phyloP scores from a whole-genome alignment of 2,888 invertebrate genomes.

The Microctonus hyperodae region DNA sequence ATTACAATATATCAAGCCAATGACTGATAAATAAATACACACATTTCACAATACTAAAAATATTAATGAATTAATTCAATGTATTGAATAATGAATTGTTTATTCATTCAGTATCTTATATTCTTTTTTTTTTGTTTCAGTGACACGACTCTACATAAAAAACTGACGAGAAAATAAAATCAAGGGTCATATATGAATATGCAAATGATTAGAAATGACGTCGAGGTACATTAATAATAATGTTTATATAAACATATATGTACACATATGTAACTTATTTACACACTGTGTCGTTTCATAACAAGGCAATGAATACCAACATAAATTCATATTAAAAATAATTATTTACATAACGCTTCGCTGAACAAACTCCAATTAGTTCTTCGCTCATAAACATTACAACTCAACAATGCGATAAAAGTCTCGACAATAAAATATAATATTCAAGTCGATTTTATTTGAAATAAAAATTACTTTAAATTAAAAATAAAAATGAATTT shows the following conservation, averaged over 20 bases:
- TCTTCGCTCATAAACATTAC: background rate
- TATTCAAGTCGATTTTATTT: too few relatives aligned
- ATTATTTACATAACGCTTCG: constrained; percentile 16
- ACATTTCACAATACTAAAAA: background rate
- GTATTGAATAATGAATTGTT: background rate
- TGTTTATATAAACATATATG: background rate
- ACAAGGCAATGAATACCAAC: constrained; percentile 6
- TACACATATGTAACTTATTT: background rate
- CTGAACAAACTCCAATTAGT: background rate
- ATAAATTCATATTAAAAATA: background rate
- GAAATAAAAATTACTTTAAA: too few relatives aligned
- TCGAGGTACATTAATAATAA: background rate
- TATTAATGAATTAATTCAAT: background rate
- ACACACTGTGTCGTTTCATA: constrained; percentile 3
- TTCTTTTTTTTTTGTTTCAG: background rate
- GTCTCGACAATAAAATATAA: too few relatives aligned
- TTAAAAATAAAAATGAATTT: too few relatives aligned
- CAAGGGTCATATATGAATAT: background rate
- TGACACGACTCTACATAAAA: background rate
- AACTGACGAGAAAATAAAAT: background rate
- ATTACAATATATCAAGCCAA: background rate
- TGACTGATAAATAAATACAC: background rate
- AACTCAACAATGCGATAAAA: background rate
- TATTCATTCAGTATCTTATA: background rate
- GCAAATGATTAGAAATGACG: background rate